Base-by-base conservation (phyloP, 2,113 vertebrate genomes). In the Synchiropus splendidus region DNA sequence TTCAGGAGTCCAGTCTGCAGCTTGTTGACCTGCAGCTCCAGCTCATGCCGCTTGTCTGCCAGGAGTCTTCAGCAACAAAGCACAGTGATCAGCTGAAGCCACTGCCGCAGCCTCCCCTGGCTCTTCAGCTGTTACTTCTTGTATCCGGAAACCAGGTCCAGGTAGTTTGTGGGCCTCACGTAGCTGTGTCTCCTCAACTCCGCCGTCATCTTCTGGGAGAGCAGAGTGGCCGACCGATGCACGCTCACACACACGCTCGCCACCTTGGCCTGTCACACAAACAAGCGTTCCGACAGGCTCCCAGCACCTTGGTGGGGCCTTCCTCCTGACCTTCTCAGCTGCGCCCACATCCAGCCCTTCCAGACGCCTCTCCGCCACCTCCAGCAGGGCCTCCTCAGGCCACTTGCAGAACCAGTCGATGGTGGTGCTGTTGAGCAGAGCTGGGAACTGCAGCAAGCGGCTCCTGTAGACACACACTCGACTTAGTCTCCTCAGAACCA, bases 351-450 rank as follows among this genome's bases (percentile, higher is more conserved):
- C 82, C 31, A 89, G 68, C 2, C 85, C 82, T 16, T 83, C 42
- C 45, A 94, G 60, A 53, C 83, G 88, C 44, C 85, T 85, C 74
- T 94, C 88, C 1, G 91, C 90, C 38, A 93, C 91, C 62, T 92
- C 90, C 11, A 94, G 70, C 53, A 94, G 76, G 16, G 90, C 90
- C 9, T 92, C 88, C 0, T 59, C 77, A 18, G 90, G 91, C 90
- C 90, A 94, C 48, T 92, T 87, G 6, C 82, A 86, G 73, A 93
- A 92, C 90, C 90, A 94, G 78, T 90, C 86, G n/a, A 93, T 89
- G 33, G 89, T 88, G 1, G 87, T 89, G 64, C 90, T 92, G 84
- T 87, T 92, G 41, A 94, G 87, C 30, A 94, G 70, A 0, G 89
- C 89, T 1, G 90, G 90, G 60, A 91, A 92, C 64, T 93, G 90